phyloP scores from a whole-genome alignment of 1,140 invertebrate species.

The Bombyx mandarina region DNA sequence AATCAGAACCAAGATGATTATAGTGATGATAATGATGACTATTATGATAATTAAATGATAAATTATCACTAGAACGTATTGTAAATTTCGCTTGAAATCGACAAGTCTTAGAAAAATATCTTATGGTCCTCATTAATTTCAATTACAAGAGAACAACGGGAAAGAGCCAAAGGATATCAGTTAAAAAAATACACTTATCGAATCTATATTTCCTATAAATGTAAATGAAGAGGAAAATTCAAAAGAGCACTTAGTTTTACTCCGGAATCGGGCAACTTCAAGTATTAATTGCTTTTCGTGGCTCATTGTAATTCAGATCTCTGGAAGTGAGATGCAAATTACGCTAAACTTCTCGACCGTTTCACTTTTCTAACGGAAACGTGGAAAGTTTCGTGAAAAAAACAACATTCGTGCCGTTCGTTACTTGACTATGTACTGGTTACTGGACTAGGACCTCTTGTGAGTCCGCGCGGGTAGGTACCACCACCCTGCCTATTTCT shows the following conservation, averaged over 20 bases:
- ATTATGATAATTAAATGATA: too few relatives aligned
- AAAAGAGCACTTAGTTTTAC: conserved; percentile 60
- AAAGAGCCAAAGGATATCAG: neutral
- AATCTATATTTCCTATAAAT: conserved; percentile 16
- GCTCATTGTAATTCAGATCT: conserved; percentile 63
- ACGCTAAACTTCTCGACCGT: conserved; percentile 53
- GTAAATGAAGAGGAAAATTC: conserved; percentile 46
- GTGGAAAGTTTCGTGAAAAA: conserved; percentile 47
- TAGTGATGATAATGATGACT: too few relatives aligned
- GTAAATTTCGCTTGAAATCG: too few relatives aligned
- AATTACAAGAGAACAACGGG: too few relatives aligned
- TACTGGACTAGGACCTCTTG: too few relatives aligned
- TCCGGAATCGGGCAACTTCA: conserved; percentile 55
- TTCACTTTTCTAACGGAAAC: conserved; percentile 57
- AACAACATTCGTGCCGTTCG: conserved; percentile 33
- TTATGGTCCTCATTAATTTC: too few relatives aligned
- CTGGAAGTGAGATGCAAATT: conserved; percentile 61
- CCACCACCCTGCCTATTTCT: too few relatives aligned
- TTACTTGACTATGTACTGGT: too few relatives aligned
- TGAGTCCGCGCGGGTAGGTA: too few relatives aligned
- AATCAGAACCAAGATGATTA: too few relatives aligned
- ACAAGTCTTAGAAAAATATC: too few relatives aligned
- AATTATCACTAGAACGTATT: too few relatives aligned
- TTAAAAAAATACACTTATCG: conserved; percentile 9
- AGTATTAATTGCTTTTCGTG: conserved; percentile 68